Base-by-base conservation (phyloP, 2,888 invertebrate species). In the Nymphalis c-album region DNA sequence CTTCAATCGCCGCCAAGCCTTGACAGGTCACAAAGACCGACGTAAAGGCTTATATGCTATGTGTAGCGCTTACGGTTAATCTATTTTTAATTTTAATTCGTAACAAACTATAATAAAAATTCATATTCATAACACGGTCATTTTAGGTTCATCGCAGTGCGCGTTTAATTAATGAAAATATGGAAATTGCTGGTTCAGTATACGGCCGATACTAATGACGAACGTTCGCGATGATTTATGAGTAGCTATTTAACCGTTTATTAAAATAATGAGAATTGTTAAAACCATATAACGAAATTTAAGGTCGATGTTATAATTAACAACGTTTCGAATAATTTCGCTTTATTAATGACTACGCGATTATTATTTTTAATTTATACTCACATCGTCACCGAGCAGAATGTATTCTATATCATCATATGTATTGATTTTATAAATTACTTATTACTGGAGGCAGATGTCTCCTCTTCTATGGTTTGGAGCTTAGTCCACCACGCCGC, bases 211-310 rank as follows among this genome's bases (percentile, higher is more conserved):
- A 78, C 78, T 83, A 83, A 83, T 83, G 82, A 80, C 81, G 79
- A 78, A 79, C 80, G 77, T 74, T 74, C 74, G 71, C 67, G 75
- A 84, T 89, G 89, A 90, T 89, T 90, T 88, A 90, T 90, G 88
- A 80, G 78, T 76, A 73, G 71, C 75, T 76, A 82, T 66, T 84
- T 80, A 80, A 77, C 78, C 81, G 84, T 85, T 88, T 86, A 86
- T 81, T 80, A 82, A 83, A 85, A 85, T 86, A 86, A 86, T 84
- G 78, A 80, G 80, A 78, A 79, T 78, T 76, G 80, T 80, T 80
- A 79, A 79, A 81, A 82, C 75, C 72, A 78, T 76, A 77, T 75
- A 78, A 75, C 69, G 71, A 75, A 66, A 26, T 73, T 74, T 73
- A 72, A 71, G 74, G 71, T 64, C 71, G 73, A 73, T 69, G 64